Base-by-base conservation (phyloP, 2,888 invertebrate species). In the Thymelicus acteon region DNA sequence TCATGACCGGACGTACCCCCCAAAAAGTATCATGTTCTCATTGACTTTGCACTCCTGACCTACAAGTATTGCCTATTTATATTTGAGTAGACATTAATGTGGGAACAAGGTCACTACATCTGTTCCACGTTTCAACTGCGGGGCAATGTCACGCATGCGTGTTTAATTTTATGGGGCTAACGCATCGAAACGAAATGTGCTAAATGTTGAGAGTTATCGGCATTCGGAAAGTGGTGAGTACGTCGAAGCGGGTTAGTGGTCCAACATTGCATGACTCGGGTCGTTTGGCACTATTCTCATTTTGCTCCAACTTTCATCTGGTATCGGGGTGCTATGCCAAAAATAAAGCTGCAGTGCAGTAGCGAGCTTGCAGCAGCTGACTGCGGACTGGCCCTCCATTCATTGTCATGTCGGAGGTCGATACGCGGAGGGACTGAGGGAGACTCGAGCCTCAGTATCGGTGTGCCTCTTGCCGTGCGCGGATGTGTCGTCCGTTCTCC, bases 261-360 rank as follows among this genome's bases (percentile, higher is more conserved):
- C 78, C 72, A 76, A n/a, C 15, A 24, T 61, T 75, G 78, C 79
- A 76, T 82, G 82, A 75, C 78, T 75, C 73, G 69, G 72, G 74
- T 75, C 76, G 76, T 77, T 76, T 79, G 78, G 78, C 79, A 78
- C 72, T 71, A 72, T 74, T 74, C 71, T 64, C 73, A 72, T 63
- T 74, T 60, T 60, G 54, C 40, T 44, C 60, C 71, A 62, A 69
- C 75, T 79, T 77, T 77, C 77, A 78, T 78, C 79, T 79, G 81
- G 81, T 79, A 80, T 81, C 78, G 84, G 86, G 85, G 85, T 86
- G 85, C 81, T 80, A 83, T 92, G 92, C 92, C 93, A 93, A 91
- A 90, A 93, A 91, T 92, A 92, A 89, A 90, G 89, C 92, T 93
- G 93, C 93, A 93, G 87, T 93, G 93, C 93, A 92, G 93, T 91